These are phyloP conservation scores for Chloroclysta siterata DNA, from an alignment of 2,888 invertebrate genomes.

Conservation along the genomic window DNA sequence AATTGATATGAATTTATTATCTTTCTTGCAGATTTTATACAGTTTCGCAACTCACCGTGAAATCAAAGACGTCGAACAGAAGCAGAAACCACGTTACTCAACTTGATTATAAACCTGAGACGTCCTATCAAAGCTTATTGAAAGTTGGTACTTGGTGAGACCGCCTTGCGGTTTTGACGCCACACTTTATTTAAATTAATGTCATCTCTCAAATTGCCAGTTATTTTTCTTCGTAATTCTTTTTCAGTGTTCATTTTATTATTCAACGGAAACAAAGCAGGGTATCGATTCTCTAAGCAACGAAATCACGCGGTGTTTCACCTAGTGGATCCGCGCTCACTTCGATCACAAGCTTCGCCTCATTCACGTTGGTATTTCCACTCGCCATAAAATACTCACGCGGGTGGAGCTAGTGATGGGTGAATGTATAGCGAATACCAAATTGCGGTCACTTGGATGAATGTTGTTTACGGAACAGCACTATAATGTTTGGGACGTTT, in stretches of 20 bases:
- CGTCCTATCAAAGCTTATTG: slow-evolving; percentile 43
- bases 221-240: slow-evolving; percentile 23
- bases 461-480: too few species aligned
- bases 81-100: slow-evolving; percentile 37
- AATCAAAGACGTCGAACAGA: slow-evolving; percentile 28
- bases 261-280: not conserved
- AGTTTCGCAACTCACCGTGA: slow-evolving; percentile 16
- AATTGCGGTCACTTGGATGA: too few species aligned
- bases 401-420: too few species aligned
- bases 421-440: too few species aligned
- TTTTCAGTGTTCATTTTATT: slow-evolving; percentile 11
- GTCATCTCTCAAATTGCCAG: slow-evolving; percentile 32
- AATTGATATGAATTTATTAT: not conserved
- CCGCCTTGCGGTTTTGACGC: slow-evolving; percentile 47
- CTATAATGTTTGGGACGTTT: too few species aligned
- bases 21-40: not conserved
- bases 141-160: slow-evolving; percentile 39
- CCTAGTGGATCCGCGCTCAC: too few species aligned
- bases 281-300: too few species aligned
- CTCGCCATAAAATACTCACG: too few species aligned
- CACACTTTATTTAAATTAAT: slow-evolving; percentile 40
- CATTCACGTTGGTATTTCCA: too few species aligned
- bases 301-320: too few species aligned
- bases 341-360: too few species aligned
- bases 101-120: slow-evolving; percentile 41